phyloP scores from a whole-genome alignment of 2,113 vertebrate species.

The Cyprinodon variegatus region DNA sequence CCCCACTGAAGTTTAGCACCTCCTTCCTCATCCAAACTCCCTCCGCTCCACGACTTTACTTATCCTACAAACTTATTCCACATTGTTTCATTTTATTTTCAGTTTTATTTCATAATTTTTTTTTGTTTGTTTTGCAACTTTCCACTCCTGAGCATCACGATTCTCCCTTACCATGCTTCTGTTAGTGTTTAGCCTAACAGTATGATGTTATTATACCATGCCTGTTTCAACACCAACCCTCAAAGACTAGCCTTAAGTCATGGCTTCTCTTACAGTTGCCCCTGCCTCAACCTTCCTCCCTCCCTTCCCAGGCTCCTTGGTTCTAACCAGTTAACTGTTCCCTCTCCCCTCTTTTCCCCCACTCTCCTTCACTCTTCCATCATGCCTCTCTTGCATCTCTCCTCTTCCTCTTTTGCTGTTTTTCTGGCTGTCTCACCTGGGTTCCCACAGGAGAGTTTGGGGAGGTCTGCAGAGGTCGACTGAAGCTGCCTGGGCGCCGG shows the following conservation, averaged over 20 bases:
- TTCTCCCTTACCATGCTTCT: conserved; percentile 34
- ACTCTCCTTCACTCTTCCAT: conserved; percentile 77
- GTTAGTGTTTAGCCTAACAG: conserved; percentile 42
- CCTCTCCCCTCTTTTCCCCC: conserved; percentile 75
- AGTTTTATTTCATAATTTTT: neutral
- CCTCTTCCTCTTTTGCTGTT: conserved; percentile 50
- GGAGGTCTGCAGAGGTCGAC: conserved; percentile 93
- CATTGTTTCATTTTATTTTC: conserved; percentile 12
- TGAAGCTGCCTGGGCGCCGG: conserved; percentile 92
- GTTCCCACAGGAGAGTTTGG: conserved; percentile 92
- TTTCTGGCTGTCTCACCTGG: conserved; percentile 62
- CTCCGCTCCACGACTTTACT: neutral
- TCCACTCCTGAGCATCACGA: conserved; percentile 31
- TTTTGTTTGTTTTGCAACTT: conserved; percentile 12
- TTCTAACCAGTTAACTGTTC: conserved; percentile 83
- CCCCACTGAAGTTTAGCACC: conserved; percentile 63
- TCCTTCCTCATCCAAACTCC: neutral
- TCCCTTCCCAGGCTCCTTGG: conserved; percentile 75
- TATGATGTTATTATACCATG: conserved; percentile 49
- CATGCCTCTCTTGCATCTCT: conserved; percentile 65
- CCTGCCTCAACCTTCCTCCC: conserved; percentile 53
- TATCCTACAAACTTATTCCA: conserved; percentile 8
- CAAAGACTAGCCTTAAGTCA: conserved; percentile 61
- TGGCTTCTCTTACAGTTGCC: conserved; percentile 63
- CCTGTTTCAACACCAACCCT: conserved; percentile 35